phyloP scores from a whole-genome alignment of 92 coral and sea anemone species.

The Scolanthus callimorphus region DNA sequence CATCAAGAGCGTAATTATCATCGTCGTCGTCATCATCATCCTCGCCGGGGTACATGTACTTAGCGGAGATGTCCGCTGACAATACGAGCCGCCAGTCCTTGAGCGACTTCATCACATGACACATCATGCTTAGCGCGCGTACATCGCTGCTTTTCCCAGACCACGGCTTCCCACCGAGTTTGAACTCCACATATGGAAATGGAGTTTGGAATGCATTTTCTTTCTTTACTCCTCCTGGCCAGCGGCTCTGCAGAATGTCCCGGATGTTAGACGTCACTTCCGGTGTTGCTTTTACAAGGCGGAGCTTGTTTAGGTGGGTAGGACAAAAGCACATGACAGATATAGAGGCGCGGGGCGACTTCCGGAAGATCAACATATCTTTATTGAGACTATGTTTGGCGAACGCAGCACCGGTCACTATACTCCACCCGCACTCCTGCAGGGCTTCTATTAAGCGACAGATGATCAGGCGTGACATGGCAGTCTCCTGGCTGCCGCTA shows the following conservation, averaged over 20 bases:
- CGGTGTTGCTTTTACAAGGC: background rate
- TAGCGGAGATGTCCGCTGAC: slow-evolving; percentile 10
- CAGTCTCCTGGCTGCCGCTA: background rate
- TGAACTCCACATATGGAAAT: background rate
- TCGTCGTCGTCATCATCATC: slow-evolving; percentile 3
- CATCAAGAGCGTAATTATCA: slow-evolving; percentile 2
- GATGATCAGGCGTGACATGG: background rate
- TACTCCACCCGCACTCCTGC: background rate
- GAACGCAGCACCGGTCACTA: background rate
- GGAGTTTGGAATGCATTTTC: background rate
- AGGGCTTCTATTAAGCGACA: background rate
- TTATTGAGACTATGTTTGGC: background rate
- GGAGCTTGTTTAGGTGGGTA: background rate
- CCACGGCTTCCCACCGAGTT: slow-evolving; percentile 1
- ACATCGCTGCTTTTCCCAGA: background rate
- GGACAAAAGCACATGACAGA: background rate
- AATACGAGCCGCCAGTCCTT: background rate
- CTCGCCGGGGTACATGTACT: slow-evolving; percentile 9
- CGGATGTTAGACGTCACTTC: background rate
- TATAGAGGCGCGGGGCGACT: background rate
- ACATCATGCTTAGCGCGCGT: background rate
- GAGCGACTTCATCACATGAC: background rate
- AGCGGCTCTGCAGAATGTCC: background rate
- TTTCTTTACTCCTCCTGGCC: background rate
- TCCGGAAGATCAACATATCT: slow-evolving; percentile 1